Evolutionary conservation across 37 sponge, comb jelly and placozoan species (phyloP).

Genomic region (Haliclona indistincta): DNA sequence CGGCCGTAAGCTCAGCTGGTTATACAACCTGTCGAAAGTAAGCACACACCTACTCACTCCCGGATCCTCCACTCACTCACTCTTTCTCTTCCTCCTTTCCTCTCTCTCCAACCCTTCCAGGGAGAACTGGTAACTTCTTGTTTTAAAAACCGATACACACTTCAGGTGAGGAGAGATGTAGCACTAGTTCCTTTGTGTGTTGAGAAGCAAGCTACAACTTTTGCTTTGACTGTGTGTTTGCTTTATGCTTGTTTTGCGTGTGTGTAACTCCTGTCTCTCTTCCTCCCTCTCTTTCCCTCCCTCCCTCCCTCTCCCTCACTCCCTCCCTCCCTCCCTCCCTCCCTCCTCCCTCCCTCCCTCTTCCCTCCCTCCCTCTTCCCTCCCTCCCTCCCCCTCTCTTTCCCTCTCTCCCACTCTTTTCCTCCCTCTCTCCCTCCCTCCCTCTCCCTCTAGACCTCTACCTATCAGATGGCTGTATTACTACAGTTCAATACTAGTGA

Average conservation of each 20-base stretch:
- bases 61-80: neutral
- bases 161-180: slow-evolving; percentile 57
- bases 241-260: no score
- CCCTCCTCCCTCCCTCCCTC: no score
- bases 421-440: no score
- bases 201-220: no score
- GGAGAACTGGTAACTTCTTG: slow-evolving; percentile 91
- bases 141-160: slow-evolving; percentile 84
- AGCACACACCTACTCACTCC: neutral
- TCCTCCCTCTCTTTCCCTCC: no score
- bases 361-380: no score
- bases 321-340: no score
- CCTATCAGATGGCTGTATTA: slow-evolving; percentile 94
- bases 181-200: neutral
- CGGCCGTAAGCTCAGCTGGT: slow-evolving; percentile 95
- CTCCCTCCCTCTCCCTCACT: no score
- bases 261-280: no score
- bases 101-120: slow-evolving; percentile 18
- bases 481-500: slow-evolving; percentile 79
- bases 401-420: no score
- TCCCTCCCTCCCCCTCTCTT: no score
- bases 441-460: slow-evolving; percentile 68
- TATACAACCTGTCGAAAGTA: slow-evolving; percentile 86
- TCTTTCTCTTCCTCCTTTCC: neutral
- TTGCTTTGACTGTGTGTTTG: no score